These are phyloP conservation scores for Tenthredo amoena DNA, from an alignment of 2,888 invertebrate genomes.

Conservation along the genomic window DNA sequence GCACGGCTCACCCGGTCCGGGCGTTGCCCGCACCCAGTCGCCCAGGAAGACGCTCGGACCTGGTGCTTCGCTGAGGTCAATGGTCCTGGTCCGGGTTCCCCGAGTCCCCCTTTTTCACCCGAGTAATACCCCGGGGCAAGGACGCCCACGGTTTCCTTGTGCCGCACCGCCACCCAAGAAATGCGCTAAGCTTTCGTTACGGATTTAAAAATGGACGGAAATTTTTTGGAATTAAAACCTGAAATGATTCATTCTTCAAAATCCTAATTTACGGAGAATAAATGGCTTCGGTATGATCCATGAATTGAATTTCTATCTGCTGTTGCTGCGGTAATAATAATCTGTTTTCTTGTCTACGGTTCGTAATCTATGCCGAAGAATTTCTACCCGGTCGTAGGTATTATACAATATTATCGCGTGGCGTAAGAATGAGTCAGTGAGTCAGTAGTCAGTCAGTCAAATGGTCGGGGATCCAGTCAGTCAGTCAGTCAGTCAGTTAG, in stretches of 20 bases:
- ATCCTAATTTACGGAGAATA: neutral
- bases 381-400: neutral
- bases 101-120: neutral
- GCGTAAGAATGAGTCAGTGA: constrained; percentile 39
- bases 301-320: neutral
- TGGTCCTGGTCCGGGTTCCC: constrained; percentile 45
- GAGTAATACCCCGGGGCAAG: constrained; percentile 68
- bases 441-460: constrained; percentile 29
- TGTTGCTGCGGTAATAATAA: neutral
- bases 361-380: neutral
- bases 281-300: neutral
- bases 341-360: neutral
- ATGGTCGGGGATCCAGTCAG: constrained; percentile 9
- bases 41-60: constrained; percentile 49
- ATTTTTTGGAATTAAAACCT: neutral
- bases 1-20: constrained; percentile 35
- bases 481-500: constrained; percentile 25
- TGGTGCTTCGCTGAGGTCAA: constrained; percentile 45
- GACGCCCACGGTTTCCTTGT: constrained; percentile 70
- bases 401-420: constrained; percentile 40
- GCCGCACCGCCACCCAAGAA: neutral
- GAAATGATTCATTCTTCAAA: neutral
- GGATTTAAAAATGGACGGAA: neutral
- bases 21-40: constrained; percentile 50
- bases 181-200: neutral